Conservation (phyloP, 2,797 vertebrate genomes). For the Lateolabrax maculatus region DNA sequence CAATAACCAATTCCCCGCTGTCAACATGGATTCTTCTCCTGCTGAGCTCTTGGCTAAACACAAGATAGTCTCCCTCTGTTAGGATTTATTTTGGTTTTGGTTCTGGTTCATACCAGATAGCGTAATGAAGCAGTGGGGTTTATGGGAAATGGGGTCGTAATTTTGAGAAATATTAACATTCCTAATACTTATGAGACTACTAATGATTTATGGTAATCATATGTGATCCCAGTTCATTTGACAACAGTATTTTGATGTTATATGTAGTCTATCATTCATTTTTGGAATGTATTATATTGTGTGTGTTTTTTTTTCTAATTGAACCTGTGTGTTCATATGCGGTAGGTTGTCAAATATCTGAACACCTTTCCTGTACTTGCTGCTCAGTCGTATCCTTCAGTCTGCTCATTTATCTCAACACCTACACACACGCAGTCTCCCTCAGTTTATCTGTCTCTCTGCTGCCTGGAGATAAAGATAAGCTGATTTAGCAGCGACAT, state of each 20-base stretch:
- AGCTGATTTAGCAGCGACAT: slow-evolving; percentile 61
- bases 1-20: slow-evolving; percentile 64
- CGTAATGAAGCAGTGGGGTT: slow-evolving; percentile 1
- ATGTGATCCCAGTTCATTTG: neutral
- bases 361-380: slow-evolving; percentile 22
- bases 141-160: slow-evolving; percentile 19
- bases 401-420: slow-evolving; percentile 53
- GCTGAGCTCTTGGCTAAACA: slow-evolving; percentile 57
- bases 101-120: slow-evolving; percentile 23
- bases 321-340: neutral
- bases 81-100: slow-evolving; percentile 42
- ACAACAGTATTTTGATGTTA: neutral
- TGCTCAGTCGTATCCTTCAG: slow-evolving; percentile 25
- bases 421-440: slow-evolving; percentile 16
- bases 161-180: neutral
- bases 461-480: slow-evolving; percentile 61
- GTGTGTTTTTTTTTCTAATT: neutral
- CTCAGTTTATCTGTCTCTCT: slow-evolving; percentile 40
- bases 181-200: neutral
- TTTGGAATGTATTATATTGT: neutral
- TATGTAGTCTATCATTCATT: neutral
- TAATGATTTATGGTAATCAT: neutral
- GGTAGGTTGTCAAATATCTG: slow-evolving; percentile 3
- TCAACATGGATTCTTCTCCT: slow-evolving; percentile 52
- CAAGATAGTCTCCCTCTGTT: slow-evolving; percentile 40